Base-by-base conservation (phyloP, 2,797 vertebrate species). In the Aselliscus stoliczkanus region DNA sequence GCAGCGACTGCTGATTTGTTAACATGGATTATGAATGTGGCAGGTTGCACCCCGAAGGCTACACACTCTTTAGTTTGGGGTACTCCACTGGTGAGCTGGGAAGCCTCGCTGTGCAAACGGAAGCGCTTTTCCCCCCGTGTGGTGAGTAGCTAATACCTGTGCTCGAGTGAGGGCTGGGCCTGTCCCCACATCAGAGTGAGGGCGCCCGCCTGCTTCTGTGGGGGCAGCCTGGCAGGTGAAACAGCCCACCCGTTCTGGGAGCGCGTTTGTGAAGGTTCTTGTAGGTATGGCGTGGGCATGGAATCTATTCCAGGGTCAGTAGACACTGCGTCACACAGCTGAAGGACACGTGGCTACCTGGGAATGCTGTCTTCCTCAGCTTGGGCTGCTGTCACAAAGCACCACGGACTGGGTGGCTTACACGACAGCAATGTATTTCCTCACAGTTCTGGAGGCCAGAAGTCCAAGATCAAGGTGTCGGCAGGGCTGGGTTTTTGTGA, bases 131-230 rank as follows among this genome's bases (percentile, higher is more conserved):
- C 4, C 58, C 37, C 18, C 0, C 31, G n/a, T 23, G 3, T 12
- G 1, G 29, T 42, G 34, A 7, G 42, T 0, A 7, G 76, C 42
- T 31, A 17, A 34, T 31, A 31, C 47, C 58, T 0, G 0, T 0
- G 1, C 39, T 2, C 7, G 64, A 31, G 18, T 1, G 17, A 29
- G 31, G 47, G 34, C 44, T 4, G 37, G 21, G 31, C 15, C 37
- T 18, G 50, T 25, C 52, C 5, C 52, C n/a, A 9, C 50, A 2
- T 17, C 20, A 29, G 42, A 44, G 23, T 1, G 42, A 64, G 56
- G 39, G 15, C 2, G 11, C 21, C 34, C 29, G 4, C 25, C 29
- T 17, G 42, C n/a, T 14, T 5, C 50, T 27, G 47, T 50, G 47
- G 47, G 47, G 47, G 7, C 44, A 23, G 65, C 44, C 29, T 4